These are phyloP conservation scores for Oophaga sylvatica DNA, from an alignment of 2,797 vertebrate species.

Conservation along the genomic window DNA sequence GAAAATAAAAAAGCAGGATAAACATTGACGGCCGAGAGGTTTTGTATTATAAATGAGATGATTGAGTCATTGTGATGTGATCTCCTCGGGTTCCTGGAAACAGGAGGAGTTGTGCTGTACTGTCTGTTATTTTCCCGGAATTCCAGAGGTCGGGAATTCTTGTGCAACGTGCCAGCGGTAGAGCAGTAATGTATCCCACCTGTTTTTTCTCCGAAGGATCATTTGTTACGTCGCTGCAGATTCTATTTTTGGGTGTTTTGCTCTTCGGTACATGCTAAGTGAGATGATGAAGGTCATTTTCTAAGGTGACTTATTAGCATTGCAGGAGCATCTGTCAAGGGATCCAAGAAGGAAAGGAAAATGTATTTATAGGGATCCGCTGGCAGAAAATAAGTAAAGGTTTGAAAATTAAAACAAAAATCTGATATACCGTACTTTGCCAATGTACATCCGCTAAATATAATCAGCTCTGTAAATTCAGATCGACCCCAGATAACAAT, in stretches of 20 bases:
- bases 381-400: background rate
- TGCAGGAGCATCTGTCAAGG: constrained; percentile 9
- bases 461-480: too few relatives aligned
- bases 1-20: background rate
- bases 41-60: constrained; percentile 18
- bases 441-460: too few relatives aligned
- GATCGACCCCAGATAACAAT: too few relatives aligned
- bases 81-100: constrained; percentile 21
- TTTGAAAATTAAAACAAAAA: too few relatives aligned
- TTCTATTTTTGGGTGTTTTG: background rate
- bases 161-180: background rate
- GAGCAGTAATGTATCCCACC: constrained; percentile 13
- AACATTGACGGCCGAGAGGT: background rate
- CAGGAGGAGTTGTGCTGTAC: constrained; percentile 8
- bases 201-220: constrained; percentile 5
- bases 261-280: background rate
- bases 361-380: background rate
- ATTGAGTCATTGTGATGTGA: constrained; percentile 23
- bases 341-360: background rate
- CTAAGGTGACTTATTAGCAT: constrained; percentile 10
- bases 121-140: constrained; percentile 30
- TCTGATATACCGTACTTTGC: too few relatives aligned
- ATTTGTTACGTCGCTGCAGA: background rate
- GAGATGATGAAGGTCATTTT: constrained; percentile 8
- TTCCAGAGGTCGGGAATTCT: constrained; percentile 36